Evolutionary conservation across 1,140 invertebrate genomes (phyloP), one percentile per base, ranked within the genome.

Genomic region (Hyphantria cunea): DNA sequence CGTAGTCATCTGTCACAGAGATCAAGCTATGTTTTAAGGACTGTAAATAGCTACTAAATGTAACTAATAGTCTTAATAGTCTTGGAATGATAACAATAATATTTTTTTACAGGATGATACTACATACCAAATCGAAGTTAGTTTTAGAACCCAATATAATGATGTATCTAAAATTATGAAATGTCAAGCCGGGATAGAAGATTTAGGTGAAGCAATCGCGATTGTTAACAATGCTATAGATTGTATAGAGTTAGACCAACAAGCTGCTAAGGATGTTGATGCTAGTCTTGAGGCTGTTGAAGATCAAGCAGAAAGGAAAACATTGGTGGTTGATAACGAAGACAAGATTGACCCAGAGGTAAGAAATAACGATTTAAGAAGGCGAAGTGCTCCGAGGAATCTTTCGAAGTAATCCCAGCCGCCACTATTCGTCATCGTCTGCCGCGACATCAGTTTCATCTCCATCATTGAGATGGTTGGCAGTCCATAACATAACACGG

Each of bases 271-370:
- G 70, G 32, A 51, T 41, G 6, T 45, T 32, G 8, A 37, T 39
- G 7, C 53, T 66, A 52, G 67, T 15, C 25, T 6, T 6, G 48
- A 50, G 49, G 61, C 50, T 13, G 65, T 51, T 25, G 76, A 73
- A 44, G 33, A 55, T 15, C 11, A 44, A 6, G 48, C 44, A 37
- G 67, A 56, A 11, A 68, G 77, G 54, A 59, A 64, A 62, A 81
- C 81, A 12, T 70, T 89, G 8, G 69, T 84, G 55, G 69, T 87
- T 9, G 81, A 86, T 54, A 89, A 86, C 82, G 86, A 89, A 77
- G 79, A 84, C 5, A 72, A 86, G 48, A 52, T 68, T 3, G 72
- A 82, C 47, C 17, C 17, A 25, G 17, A 25, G 1, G 17, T 25
- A 25, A 25, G 17, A 3, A 5, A 25, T 25, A 3, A 25, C 5